Conservation (phyloP, 2,888 invertebrate genomes). For the Argynnis bischoffii region DNA sequence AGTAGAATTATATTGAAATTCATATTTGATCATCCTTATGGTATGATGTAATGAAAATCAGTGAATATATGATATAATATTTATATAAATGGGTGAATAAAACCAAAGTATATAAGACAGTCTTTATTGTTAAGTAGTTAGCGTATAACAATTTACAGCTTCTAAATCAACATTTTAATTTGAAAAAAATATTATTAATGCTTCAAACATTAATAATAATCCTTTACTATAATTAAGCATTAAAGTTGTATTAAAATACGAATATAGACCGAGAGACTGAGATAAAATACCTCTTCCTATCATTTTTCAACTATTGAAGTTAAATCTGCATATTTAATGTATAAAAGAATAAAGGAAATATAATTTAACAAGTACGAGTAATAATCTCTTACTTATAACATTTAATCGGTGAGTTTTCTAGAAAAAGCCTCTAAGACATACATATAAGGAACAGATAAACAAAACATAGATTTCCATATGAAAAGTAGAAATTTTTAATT, state of each 20-base stretch:
- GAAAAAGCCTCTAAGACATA: slow-evolving; percentile 52
- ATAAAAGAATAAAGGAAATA: background rate
- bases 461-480: slow-evolving; percentile 10
- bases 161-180: slow-evolving; percentile 48
- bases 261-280: background rate
- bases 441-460: slow-evolving; percentile 32
- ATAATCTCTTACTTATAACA: slow-evolving; percentile 45
- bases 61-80: too few species aligned
- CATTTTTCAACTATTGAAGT: background rate
- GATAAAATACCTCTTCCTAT: background rate
- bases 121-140: slow-evolving; percentile 71
- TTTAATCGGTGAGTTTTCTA: slow-evolving; percentile 58
- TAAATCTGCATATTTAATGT: background rate
- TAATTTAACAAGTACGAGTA: background rate
- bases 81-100: slow-evolving; percentile 9
- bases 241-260: slow-evolving; percentile 2
- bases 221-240: background rate
- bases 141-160: slow-evolving; percentile 63
- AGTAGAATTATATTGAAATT: too few species aligned
- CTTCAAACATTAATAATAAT: slow-evolving; percentile 9
- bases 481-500: background rate
- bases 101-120: slow-evolving; percentile 55
- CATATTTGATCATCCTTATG: too few species aligned
- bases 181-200: background rate
- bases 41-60: too few species aligned